phyloP scores from a whole-genome alignment of 2,888 invertebrate genomes.

The Brenthis hecate region DNA sequence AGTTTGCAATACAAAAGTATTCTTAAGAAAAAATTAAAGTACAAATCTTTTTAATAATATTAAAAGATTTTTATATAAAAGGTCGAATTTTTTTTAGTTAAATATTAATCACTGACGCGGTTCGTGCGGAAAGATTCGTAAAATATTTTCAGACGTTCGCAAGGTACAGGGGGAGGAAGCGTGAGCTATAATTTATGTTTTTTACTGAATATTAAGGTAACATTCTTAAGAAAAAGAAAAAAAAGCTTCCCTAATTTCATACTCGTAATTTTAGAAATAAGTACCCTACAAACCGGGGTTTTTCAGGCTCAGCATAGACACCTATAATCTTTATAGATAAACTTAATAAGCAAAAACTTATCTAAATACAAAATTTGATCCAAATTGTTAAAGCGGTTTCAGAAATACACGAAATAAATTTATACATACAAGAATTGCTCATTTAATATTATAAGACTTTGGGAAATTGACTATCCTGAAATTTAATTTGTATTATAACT shows the following conservation, averaged over 20 bases:
- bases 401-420: not conserved
- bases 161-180: conserved; percentile 10
- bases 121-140: conserved; percentile 26
- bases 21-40: not conserved
- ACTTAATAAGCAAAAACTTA: too few relatives aligned
- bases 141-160: conserved; percentile 25
- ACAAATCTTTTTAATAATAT: not conserved
- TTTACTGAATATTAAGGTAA: conserved; percentile 21
- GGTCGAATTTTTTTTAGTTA: conserved; percentile 13
- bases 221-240: conserved; percentile 3
- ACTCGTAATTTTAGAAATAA: not conserved
- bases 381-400: too few relatives aligned
- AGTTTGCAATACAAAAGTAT: too few relatives aligned
- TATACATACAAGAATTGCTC: not conserved
- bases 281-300: not conserved
- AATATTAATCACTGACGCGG: conserved; percentile 24
- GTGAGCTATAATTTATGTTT: conserved; percentile 30
- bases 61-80: not conserved
- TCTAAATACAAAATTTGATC: too few relatives aligned
- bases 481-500: too few relatives aligned
- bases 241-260: conserved; percentile 4
- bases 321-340: too few relatives aligned
- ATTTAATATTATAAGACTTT: not conserved
- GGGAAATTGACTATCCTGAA: too few relatives aligned
- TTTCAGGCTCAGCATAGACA: too few relatives aligned